A percentile compares a stretch with the other conserved stretches of the same genome.
Conservation (phyloP, 2,113 vertebrate genomes). For the Theristicus caerulescens region DNA sequence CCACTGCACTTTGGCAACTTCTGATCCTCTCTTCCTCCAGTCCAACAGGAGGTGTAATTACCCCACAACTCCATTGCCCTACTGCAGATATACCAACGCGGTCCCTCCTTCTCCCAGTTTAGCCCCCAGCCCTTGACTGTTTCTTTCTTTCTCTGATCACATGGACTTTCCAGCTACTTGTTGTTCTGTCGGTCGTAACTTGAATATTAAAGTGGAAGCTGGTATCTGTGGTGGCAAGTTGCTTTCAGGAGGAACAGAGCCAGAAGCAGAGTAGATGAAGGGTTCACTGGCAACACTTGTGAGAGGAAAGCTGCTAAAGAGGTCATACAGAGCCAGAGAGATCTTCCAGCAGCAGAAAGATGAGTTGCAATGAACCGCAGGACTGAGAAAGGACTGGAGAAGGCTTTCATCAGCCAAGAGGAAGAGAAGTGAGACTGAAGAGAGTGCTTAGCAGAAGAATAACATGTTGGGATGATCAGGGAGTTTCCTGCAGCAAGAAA, state of each 20-base stretch:
- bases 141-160: not conserved
- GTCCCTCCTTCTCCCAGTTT: not conserved
- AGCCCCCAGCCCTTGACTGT: fast-evolving
- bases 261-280: not conserved
- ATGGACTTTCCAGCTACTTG: not conserved
- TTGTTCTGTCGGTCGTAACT: not conserved
- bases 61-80: not conserved
- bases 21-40: not conserved
- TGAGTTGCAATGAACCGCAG: not conserved
- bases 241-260: not conserved
- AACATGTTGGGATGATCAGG: not conserved
- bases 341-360: not conserved
- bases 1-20: not conserved
- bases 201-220: not conserved
- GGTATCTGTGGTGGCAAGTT: not conserved
- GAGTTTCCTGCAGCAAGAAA: not conserved
- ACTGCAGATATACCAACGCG: not conserved
- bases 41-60: not conserved
- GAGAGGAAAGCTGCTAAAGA: not conserved
- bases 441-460: not conserved
- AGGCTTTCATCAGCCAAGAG: not conserved
- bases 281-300: not conserved
- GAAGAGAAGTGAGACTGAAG: not conserved
- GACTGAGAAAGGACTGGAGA: not conserved
- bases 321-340: not conserved